These are phyloP conservation scores for Meiosimyza platycephala DNA, from an alignment of 2,888 invertebrate genomes.

Conservation along the genomic window DNA sequence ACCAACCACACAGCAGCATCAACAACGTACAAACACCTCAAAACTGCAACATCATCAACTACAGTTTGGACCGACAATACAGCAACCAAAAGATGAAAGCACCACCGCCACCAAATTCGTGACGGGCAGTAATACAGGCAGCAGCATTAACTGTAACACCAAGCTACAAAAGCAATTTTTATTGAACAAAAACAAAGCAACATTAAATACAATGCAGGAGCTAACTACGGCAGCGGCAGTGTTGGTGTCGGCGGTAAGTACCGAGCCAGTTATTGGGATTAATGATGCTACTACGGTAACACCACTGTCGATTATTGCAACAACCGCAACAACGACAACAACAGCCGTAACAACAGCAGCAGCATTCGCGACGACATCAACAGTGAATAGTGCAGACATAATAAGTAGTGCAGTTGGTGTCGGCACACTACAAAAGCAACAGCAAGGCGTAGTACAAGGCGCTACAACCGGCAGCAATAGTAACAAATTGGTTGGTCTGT, in stretches of 20 bases:
- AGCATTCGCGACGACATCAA: not conserved
- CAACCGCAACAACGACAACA: not conserved
- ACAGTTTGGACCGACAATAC: slow-evolving; percentile 42
- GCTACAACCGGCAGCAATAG: not conserved
- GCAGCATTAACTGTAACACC: no score
- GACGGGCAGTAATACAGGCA: not conserved
- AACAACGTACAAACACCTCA: slow-evolving; percentile 25
- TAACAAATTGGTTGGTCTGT: slow-evolving; percentile 22
- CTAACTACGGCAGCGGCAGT: no score
- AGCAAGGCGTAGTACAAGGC: not conserved
- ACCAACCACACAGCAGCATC: not conserved
- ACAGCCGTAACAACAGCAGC: not conserved
- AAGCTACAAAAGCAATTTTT: no score
- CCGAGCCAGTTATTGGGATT: no score
- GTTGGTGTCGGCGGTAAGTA: no score
- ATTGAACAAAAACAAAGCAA: not conserved
- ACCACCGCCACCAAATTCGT: not conserved
- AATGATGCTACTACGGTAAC: no score
- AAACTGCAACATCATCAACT: slow-evolving; percentile 45
- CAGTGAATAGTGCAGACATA: not conserved
- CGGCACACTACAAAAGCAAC: slow-evolving; percentile 17
- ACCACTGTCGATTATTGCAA: no score
- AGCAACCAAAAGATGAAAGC: not conserved
- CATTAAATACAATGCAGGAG: no score
- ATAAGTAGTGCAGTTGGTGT: not conserved